A percentile compares a stretch with the other conserved stretches of the same genome.
phyloP scores from a whole-genome alignment of 1,140 invertebrate genomes.

The Eurosta solidaginis region DNA sequence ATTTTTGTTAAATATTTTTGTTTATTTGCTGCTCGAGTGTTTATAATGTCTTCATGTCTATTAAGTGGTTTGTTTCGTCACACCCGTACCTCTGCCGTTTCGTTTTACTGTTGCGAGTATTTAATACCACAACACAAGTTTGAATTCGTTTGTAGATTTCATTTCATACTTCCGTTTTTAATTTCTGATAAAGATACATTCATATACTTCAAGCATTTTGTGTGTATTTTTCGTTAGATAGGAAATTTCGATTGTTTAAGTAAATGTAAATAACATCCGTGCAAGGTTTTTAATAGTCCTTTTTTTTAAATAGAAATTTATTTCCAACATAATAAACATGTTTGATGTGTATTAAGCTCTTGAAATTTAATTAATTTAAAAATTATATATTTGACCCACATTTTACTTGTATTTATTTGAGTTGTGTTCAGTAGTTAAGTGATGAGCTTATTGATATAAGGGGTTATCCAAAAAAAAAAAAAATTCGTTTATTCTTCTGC shows the following conservation, averaged over 20 bases:
- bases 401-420: too few species aligned
- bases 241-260: conserved; percentile 26
- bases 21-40: conserved; percentile 10
- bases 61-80: neutral
- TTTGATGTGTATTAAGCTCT: too few species aligned
- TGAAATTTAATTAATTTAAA: too few species aligned
- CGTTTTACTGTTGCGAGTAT: too few species aligned
- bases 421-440: too few species aligned
- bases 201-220: neutral
- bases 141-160: neutral
- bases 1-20: neutral
- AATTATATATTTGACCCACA: too few species aligned
- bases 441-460: too few species aligned
- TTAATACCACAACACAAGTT: neutral
- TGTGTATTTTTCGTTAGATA: neutral
- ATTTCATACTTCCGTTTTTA: conserved; percentile 3
- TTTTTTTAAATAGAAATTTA: neutral
- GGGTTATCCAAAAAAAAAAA: too few species aligned
- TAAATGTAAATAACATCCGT: conserved; percentile 14
- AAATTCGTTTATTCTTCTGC: too few species aligned
- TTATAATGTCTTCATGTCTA: neutral
- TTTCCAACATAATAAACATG: too few species aligned
- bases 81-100: neutral
- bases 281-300: neutral
- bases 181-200: neutral